Evolutionary conservation across 2,888 invertebrate species (phyloP), one percentile per base, ranked within the genome.

Genomic region (Hypena proboscidalis): DNA sequence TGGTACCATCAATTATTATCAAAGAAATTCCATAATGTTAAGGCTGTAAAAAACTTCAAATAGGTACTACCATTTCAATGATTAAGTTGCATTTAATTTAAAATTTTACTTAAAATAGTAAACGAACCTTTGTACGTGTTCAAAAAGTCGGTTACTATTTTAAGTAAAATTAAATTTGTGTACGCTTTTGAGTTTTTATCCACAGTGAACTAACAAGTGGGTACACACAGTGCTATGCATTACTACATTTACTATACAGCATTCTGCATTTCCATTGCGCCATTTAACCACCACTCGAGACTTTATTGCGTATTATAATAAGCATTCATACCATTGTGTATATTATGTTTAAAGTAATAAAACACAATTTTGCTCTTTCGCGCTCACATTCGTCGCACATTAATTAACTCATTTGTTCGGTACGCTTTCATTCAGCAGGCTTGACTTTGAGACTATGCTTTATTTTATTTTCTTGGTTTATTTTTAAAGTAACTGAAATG

Each of bases 321-420:
- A 29, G 25, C 43, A 43, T 33, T 25, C 36, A 43, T 33, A 27
- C 36, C 15, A 43, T 37, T 37, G 37, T 36, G 42, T 20, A 42
- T 11, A 43, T 37, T 37, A 43, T 36, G 42, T 20, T 36, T 29
- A 29, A 29, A 44, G 23, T 33, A 44, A 60, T 54, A 44, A 51
- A 58, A 61, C 51, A 61, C 52, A 49, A 41, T 49, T 63, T 42
- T 40, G 48, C 59, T 63, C 39, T 54, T 54, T 35, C 36, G 31
- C 11, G 26, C 19, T 35, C 8, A 22, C 31, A 39, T 42, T 49
- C 34, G 46, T 44, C 33, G 43, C 34, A 25, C 33, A 34, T 33
- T 51, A 46, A 46, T 49, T 55, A 58, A 46, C 43, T 51, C 44
- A 45, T 48, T 54, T 50, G 51, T 62, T 48, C 14, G 20, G 23